phyloP scores from a whole-genome alignment of 1,140 invertebrate species.

The Adelges cooleyi region DNA sequence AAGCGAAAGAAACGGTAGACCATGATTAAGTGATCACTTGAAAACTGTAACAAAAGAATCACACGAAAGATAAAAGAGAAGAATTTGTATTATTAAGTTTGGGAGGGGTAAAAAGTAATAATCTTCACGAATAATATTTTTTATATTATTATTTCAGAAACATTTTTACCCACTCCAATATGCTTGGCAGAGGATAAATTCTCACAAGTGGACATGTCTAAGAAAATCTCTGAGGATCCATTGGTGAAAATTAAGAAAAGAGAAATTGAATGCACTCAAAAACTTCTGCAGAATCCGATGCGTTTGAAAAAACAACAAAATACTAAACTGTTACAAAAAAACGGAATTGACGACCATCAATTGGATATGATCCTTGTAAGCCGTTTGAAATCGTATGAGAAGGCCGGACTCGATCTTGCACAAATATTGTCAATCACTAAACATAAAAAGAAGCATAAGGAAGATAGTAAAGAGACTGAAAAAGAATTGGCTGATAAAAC shows the following conservation, averaged over 20 bases:
- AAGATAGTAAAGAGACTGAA: neutral
- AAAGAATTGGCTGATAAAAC: neutral
- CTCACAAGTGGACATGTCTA: conserved; percentile 34
- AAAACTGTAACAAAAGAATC: too few species aligned
- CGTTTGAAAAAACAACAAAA: conserved; percentile 72
- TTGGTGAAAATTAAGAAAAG: conserved; percentile 70
- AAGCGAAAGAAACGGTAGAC: too few species aligned
- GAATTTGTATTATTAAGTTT: too few species aligned
- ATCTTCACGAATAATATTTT: too few species aligned
- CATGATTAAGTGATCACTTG: too few species aligned
- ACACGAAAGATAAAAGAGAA: too few species aligned
- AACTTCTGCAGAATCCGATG: conserved; percentile 79
- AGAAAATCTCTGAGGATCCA: conserved; percentile 84
- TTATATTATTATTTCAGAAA: neutral
- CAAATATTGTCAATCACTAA: conserved; percentile 18
- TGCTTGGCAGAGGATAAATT: conserved; percentile 36
- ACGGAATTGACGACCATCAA: conserved; percentile 13
- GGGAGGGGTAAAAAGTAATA: too few species aligned
- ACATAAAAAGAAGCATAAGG: neutral
- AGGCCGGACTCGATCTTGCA: conserved; percentile 16
- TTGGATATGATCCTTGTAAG: conserved; percentile 20
- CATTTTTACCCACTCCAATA: conserved; percentile 8
- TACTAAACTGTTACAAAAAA: conserved; percentile 43
- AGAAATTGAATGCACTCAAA: conserved; percentile 66
- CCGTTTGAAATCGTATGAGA: conserved; percentile 16